Percentiles rank a stretch among this genome's conserved stretches.
These are phyloP conservation scores for Kryptolebias ocellatus DNA, from an alignment of 2,797 vertebrate genomes.

Conservation along the genomic window DNA sequence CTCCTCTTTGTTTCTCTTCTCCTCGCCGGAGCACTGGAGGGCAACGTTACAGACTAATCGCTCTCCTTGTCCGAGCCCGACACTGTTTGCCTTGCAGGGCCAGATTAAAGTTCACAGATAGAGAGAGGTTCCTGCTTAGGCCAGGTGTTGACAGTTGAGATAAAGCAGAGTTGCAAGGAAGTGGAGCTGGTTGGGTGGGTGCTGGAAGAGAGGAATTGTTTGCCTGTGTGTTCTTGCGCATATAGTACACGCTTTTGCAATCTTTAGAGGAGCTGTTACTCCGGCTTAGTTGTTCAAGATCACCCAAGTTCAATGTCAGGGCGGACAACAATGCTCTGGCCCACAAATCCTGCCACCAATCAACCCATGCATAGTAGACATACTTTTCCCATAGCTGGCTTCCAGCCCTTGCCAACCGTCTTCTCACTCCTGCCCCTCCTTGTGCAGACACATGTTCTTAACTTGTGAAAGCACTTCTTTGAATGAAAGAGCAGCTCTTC, in stretches of 20 bases:
- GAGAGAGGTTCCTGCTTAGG: constrained; percentile 78
- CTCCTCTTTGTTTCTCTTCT: constrained; percentile 45
- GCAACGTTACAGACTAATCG: constrained; percentile 66
- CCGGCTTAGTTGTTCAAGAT: constrained; percentile 36
- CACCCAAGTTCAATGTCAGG: constrained; percentile 83
- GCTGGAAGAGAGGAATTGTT: constrained; percentile 56
- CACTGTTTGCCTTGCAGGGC: constrained; percentile 79
- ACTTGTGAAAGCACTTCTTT: constrained; percentile 55
- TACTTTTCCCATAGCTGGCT: constrained; percentile 76
- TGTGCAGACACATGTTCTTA: constrained; percentile 58
- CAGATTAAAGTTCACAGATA: constrained; percentile 84
- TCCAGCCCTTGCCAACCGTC: constrained; percentile 50
- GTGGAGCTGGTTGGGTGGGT: constrained; percentile 64
- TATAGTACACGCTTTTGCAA: constrained; percentile 48
- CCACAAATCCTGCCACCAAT: constrained; percentile 76
- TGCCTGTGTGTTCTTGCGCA: constrained; percentile 54
- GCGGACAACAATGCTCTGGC: constrained; percentile 71
- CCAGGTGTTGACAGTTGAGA: constrained; percentile 85
- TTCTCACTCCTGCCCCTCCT: constrained; percentile 31
- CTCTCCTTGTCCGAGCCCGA: constrained; percentile 74
- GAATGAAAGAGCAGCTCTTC: constrained; percentile 14
- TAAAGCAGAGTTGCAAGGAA: constrained; percentile 74
- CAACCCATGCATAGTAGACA: constrained; percentile 75
- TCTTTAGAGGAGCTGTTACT: constrained; percentile 50
- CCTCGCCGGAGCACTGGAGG: constrained; percentile 54